Percentiles rank a stretch among this genome's conserved stretches.
phyloP scores from a whole-genome alignment of 2,797 vertebrate genomes.

The Platyrinchus mystaceus region DNA sequence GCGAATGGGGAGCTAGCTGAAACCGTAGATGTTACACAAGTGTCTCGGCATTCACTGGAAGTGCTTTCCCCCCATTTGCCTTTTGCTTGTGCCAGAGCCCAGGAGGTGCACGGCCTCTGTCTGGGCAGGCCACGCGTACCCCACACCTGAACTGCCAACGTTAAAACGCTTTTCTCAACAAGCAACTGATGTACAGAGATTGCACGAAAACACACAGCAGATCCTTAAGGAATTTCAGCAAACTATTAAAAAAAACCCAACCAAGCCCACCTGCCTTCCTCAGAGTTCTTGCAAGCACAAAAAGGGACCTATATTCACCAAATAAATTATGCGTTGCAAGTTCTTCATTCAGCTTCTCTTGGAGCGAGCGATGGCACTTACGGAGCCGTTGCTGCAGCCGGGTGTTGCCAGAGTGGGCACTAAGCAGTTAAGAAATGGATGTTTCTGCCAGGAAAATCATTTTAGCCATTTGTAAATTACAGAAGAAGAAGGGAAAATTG shows the following conservation, averaged over 20 bases:
- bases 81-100: background rate
- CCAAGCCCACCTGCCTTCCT: background rate
- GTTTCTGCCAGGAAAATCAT: background rate
- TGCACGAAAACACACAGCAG: background rate
- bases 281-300: background rate
- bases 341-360: background rate
- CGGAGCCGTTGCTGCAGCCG: background rate
- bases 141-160: background rate
- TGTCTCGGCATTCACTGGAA: background rate
- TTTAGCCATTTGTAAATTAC: background rate
- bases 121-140: rapidly evolving
- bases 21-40: background rate
- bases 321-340: background rate
- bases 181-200: background rate
- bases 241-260: background rate
- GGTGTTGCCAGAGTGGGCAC: background rate
- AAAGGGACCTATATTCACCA: background rate
- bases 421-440: background rate
- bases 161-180: background rate
- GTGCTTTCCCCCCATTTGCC: background rate
- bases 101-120: background rate
- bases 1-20: rapidly evolving
- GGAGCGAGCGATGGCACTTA: rapidly evolving
- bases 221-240: background rate
- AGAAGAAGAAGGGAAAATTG: background rate